phyloP scores from a whole-genome alignment of 2,797 vertebrate species.

The Stomatorhinus walkeri region DNA sequence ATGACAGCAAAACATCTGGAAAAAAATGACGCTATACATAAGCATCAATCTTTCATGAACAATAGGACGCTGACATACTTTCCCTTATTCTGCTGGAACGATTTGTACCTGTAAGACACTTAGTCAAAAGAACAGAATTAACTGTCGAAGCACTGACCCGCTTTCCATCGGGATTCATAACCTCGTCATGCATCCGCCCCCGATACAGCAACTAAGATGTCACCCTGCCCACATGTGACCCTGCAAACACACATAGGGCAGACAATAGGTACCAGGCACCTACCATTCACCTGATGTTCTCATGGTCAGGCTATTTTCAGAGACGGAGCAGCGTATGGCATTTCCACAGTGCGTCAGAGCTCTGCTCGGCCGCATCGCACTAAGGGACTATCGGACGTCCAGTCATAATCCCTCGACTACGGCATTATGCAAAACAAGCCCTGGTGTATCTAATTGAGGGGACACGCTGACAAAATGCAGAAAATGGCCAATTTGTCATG shows the following conservation, averaged over 20 bases:
- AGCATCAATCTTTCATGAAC: not conserved
- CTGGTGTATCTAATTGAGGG: not conserved
- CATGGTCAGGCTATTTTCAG: not conserved
- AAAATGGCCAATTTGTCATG: not conserved
- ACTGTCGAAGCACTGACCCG: not conserved
- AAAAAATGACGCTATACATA: not conserved
- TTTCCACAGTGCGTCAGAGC: not conserved
- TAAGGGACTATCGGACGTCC: not conserved
- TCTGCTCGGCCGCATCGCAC: not conserved
- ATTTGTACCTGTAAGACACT: not conserved
- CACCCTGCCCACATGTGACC: not conserved
- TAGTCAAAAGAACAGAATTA: not conserved
- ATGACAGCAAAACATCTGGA: not conserved
- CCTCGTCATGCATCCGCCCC: not conserved
- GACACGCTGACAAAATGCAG: not conserved
- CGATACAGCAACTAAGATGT: not conserved
- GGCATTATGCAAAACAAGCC: not conserved
- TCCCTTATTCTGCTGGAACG: not conserved
- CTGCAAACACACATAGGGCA: not conserved
- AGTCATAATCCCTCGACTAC: not conserved
- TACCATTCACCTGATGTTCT: not conserved
- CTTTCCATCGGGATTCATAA: not conserved
- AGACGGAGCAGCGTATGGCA: not conserved
- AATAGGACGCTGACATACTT: not conserved
- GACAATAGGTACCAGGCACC: not conserved